Conservation (phyloP, 2,888 invertebrate genomes). For the Hofmannophila pseudospretella region DNA sequence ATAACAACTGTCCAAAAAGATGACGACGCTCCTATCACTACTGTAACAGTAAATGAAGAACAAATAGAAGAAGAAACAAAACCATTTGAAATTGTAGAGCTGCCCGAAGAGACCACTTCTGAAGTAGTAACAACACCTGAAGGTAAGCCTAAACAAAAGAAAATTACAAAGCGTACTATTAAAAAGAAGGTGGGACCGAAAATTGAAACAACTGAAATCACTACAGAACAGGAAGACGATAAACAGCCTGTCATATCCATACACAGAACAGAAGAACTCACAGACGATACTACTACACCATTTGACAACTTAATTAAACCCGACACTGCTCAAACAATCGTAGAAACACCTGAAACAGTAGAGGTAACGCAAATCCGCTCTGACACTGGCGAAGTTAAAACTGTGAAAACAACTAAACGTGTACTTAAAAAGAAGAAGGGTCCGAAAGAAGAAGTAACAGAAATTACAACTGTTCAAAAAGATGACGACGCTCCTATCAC, state of each 20-base stretch:
- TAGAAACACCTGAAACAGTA: constrained; percentile 28
- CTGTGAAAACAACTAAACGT: constrained; percentile 29
- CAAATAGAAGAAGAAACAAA: constrained; percentile 31
- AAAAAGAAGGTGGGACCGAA: constrained; percentile 41
- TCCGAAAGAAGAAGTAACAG: constrained; percentile 18
- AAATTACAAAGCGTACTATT: constrained; percentile 42
- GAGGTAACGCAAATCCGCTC: constrained; percentile 23
- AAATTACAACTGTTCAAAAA: constrained; percentile 19
- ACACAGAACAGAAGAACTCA: constrained; percentile 39
- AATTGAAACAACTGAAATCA: constrained; percentile 39
- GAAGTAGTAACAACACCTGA: constrained; percentile 19
- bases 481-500: constrained; percentile 24
- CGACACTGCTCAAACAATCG: constrained; percentile 26
- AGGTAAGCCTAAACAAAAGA: constrained; percentile 19
- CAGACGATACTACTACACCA: constrained; percentile 24
- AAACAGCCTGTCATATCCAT: constrained; percentile 54
- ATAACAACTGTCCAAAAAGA: constrained; percentile 20
- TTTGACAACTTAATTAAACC: constrained; percentile 10
- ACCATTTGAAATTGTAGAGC: constrained; percentile 23
- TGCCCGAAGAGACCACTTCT: constrained; percentile 21
- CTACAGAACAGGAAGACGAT: constrained; percentile 57
- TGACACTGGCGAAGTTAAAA: constrained; percentile 29
- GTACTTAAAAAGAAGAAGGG: constrained; percentile 21
- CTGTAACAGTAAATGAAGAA: constrained; percentile 19
- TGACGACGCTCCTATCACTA: constrained; percentile 32